These are phyloP conservation scores for Telenomus remus DNA, from an alignment of 1,140 invertebrate genomes.

Conservation along the genomic window DNA sequence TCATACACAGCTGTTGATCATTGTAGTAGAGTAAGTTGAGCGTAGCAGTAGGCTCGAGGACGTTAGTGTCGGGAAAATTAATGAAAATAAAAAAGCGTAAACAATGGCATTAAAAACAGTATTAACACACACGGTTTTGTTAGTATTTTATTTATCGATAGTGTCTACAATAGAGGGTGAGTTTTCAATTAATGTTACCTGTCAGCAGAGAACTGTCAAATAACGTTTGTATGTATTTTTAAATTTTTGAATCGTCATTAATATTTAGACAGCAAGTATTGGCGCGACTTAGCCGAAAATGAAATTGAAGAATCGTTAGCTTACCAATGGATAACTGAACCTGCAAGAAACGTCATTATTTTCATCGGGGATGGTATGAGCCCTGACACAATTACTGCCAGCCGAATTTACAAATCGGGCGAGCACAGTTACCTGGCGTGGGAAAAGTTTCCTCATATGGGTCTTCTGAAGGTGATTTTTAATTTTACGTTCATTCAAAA, in stretches of 20 bases:
- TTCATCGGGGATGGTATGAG: conserved; percentile 98
- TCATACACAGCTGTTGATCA: conserved; percentile 10
- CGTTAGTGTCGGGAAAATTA: conserved; percentile 20
- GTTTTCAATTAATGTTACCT: conserved; percentile 1
- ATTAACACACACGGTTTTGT: conserved; percentile 22
- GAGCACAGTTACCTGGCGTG: conserved; percentile 84
- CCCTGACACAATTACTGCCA: conserved; percentile 89
- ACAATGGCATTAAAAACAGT: conserved; percentile 30
- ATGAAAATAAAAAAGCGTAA: conserved; percentile 7
- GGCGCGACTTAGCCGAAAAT: conserved; percentile 75
- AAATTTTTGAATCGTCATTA: conserved; percentile 9
- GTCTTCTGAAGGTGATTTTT: conserved; percentile 90
- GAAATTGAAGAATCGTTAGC: conserved; percentile 80
- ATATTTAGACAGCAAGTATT: conserved; percentile 69
- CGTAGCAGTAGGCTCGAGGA: conserved; percentile 27
- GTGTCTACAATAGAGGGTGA: conserved; percentile 40
- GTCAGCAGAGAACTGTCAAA: too few species aligned
- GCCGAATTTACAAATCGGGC: conserved; percentile 82
- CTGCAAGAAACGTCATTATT: conserved; percentile 92
- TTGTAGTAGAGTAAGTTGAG: too few species aligned
- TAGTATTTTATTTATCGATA: conserved; percentile 17
- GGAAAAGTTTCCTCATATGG: conserved; percentile 90
- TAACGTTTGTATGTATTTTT: too few species aligned
- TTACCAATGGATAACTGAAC: conserved; percentile 77
- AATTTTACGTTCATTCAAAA: too few species aligned